A percentile compares a stretch with the other conserved stretches of the same genome.
These are phyloP conservation scores for Alexandromys fortis DNA, from an alignment of 2,113 vertebrate genomes.

Conservation along the genomic window DNA sequence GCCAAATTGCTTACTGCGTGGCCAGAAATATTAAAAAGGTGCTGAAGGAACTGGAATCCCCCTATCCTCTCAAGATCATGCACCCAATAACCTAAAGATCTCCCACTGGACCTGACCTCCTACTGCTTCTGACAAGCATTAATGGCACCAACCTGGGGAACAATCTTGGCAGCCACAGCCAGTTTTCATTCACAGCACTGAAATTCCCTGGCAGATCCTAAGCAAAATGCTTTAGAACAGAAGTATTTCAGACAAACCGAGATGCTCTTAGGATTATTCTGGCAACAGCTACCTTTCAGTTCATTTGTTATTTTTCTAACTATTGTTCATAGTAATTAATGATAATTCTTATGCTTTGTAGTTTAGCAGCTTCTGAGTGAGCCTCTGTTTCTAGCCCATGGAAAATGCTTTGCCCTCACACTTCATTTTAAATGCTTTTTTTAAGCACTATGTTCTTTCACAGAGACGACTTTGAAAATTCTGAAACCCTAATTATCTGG, in stretches of 20 bases:
- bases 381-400: background rate
- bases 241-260: background rate
- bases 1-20: background rate
- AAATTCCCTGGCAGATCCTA: background rate
- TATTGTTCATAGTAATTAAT: background rate
- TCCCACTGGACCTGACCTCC: background rate
- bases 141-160: background rate
- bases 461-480: background rate
- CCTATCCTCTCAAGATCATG: background rate
- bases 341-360: background rate
- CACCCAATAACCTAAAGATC: background rate
- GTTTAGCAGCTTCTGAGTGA: background rate
- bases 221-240: background rate
- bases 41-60: background rate
- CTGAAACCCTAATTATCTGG: background rate
- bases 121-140: background rate
- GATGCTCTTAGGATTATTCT: background rate
- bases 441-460: background rate
- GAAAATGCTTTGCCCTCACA: conserved; percentile 1
- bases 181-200: background rate
- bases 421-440: conserved; percentile 10
- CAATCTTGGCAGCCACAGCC: no score
- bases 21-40: background rate
- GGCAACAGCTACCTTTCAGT: background rate
- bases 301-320: background rate